phyloP scores from a whole-genome alignment of 2,888 invertebrate genomes.

The Athalia circularis region DNA sequence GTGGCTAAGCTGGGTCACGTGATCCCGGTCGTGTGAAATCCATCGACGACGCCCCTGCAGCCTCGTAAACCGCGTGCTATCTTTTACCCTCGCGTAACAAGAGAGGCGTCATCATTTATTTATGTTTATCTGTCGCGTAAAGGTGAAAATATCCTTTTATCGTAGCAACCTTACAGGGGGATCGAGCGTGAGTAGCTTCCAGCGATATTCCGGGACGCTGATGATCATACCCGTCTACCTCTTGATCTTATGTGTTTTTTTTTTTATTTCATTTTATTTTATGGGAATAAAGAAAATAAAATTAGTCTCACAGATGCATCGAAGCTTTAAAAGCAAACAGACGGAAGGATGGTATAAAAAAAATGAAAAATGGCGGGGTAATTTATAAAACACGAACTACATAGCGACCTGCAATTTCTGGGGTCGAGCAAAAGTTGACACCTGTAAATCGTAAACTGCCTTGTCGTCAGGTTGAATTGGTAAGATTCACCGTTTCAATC shows the following conservation, averaged over 20 bases:
- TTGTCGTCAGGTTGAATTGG: slow-evolving; percentile 10
- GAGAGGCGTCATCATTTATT: slow-evolving; percentile 45
- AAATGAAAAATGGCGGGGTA: too few relatives aligned
- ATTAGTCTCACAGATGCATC: too few relatives aligned
- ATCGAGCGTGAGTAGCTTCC: slow-evolving; percentile 15
- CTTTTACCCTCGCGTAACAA: slow-evolving; percentile 41
- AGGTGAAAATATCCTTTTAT: slow-evolving; percentile 44
- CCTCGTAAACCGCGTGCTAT: slow-evolving; percentile 51
- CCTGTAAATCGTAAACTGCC: slow-evolving; percentile 28
- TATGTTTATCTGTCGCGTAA: slow-evolving; percentile 40
- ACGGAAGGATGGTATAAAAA: too few relatives aligned
- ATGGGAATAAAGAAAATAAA: too few relatives aligned
- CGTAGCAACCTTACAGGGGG: slow-evolving; percentile 17
- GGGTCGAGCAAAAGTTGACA: slow-evolving; percentile 12
- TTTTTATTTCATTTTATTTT: background rate
- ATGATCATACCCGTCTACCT: slow-evolving; percentile 3
- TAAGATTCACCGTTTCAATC: slow-evolving; percentile 31
- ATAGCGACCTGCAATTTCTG: background rate
- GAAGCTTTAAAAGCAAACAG: too few relatives aligned
- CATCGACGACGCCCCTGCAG: slow-evolving; percentile 49
- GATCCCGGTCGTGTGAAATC: slow-evolving; percentile 44
- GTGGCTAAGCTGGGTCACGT: slow-evolving; percentile 40
- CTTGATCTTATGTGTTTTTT: background rate
- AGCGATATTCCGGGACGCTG: slow-evolving; percentile 19
- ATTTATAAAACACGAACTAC: background rate